Conservation (phyloP, 2,797 vertebrate species). For the Hapalemur alaotrensis region DNA sequence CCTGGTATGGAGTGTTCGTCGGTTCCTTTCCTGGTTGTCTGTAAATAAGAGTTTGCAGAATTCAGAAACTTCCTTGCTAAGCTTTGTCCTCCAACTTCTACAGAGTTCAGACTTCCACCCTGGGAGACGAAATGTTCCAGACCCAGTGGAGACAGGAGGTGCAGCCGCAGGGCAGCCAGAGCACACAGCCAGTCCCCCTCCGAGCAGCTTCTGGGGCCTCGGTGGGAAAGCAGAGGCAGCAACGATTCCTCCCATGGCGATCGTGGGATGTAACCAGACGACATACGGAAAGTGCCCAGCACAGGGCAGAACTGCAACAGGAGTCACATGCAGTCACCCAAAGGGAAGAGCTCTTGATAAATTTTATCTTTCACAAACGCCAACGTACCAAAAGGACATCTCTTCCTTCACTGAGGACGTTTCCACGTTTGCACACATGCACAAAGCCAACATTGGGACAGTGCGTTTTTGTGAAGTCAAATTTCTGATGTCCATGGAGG, state of each 20-base stretch:
- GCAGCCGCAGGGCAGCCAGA: fast-evolving
- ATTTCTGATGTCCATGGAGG: not conserved
- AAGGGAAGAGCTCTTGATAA: not conserved
- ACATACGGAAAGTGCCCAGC: not conserved
- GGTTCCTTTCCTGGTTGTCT: not conserved
- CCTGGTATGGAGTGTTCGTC: not conserved
- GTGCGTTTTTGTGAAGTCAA: not conserved
- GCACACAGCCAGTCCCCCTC: not conserved
- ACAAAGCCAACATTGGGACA: not conserved
- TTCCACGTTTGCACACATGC: not conserved
- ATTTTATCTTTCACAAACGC: not conserved
- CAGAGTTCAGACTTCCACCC: not conserved
- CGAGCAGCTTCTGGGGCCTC: fast-evolving
- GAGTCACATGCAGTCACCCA: not conserved
- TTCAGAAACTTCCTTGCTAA: not conserved
- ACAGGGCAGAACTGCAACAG: not conserved
- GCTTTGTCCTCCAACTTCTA: not conserved
- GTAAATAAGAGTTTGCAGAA: not conserved
- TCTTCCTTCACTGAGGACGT: not conserved
- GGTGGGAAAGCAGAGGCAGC: fast-evolving
- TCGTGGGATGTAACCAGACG: too few species aligned
- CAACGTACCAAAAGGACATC: not conserved
- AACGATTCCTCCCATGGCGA: not conserved
- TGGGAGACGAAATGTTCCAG: not conserved
- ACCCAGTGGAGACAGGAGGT: not conserved